These are phyloP conservation scores for Eufriesea mexicana DNA, from an alignment of 1,140 invertebrate genomes.

Conservation along the genomic window DNA sequence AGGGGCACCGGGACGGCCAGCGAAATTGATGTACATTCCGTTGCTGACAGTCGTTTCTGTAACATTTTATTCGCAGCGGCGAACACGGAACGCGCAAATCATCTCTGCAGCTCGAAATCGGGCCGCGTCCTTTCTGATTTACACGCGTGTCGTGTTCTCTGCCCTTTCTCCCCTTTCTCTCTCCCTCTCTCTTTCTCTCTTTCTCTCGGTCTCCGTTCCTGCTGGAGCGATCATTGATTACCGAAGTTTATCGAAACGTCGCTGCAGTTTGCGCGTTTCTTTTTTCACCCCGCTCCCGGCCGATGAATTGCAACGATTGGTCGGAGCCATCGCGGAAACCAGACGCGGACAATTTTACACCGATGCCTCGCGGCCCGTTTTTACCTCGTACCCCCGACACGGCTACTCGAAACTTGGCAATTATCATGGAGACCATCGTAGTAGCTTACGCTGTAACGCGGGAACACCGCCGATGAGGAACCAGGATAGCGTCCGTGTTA, in stretches of 20 bases:
- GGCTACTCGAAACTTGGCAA: constrained; percentile 54
- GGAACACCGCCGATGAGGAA: constrained; percentile 42
- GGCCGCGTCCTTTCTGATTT: constrained; percentile 32
- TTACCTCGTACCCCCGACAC: not conserved
- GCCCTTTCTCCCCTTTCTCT: not conserved
- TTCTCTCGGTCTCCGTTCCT: not conserved
- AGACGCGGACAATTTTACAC: not conserved
- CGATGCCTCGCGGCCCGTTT: not conserved
- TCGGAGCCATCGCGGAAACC: not conserved
- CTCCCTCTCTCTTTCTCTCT: not conserved
- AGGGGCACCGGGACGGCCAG: not conserved
- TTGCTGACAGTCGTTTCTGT: constrained; percentile 38
- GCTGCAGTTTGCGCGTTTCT: not conserved
- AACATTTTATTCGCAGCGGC: constrained; percentile 39
- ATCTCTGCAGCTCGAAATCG: constrained; percentile 24
- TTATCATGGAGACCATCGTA: constrained; percentile 46
- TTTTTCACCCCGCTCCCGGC: no score
- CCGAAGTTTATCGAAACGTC: constrained; percentile 34
- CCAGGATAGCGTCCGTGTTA: constrained; percentile 50
- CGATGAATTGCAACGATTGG: no score
- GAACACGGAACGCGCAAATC: constrained; percentile 29
- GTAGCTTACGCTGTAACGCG: constrained; percentile 34
- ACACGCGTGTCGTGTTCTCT: not conserved
- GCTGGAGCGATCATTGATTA: constrained; percentile 25
- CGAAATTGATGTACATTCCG: constrained; percentile 46